Base-by-base conservation (phyloP, 2,888 invertebrate species). In the Agonopterix heracliana region DNA sequence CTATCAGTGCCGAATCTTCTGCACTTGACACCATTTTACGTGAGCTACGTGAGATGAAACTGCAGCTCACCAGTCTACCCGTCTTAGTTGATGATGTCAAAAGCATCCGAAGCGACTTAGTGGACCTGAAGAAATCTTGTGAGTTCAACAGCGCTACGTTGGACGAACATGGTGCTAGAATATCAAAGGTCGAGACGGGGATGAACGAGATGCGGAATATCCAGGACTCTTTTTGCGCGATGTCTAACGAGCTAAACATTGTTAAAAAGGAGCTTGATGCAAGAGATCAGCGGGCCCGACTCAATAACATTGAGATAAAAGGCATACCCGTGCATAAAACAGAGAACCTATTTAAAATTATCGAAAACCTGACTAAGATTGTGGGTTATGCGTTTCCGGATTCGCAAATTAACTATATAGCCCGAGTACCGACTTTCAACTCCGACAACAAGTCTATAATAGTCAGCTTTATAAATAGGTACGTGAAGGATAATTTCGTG, bases 401-500 rank as follows among this genome's bases (percentile, higher is more conserved):
- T 14, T 12, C 35, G 7, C 45, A 47, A 12, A 41, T 48, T 1
- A 56, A 2, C 52, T 50, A 3, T n/a, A n/a, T n/a, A n/a, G n/a
- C n/a, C n/a, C n/a, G n/a, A n/a, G n/a, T n/a, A n/a, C n/a, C n/a
- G n/a, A 42, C 44, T 1, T 11, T 34, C n/a, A 45, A 46, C 9
- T 49, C 47, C 1, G 51, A 56, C 11, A 47, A 50, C 8, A 56
- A 56, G 41, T n/a, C 43, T 7, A 51, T 54, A 12, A 14, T 54
- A 7, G 44, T 54, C 0, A 46, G 50, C 14, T 54, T 56, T 43
- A 34, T 48, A 9, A 52, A 56, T 41, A 17, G 53, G 2, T 52
- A 54, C 35, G 13, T 52, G 4, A 54, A 50, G 41, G 53, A 55
- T 36, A 49, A 56, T 8, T 56, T 52, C 45, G 41, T 56, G 3